A percentile compares a stretch with the other conserved stretches of the same genome.
These are phyloP conservation scores for Nanorana parkeri DNA, from an alignment of 2,113 vertebrate species.

Conservation along the genomic window DNA sequence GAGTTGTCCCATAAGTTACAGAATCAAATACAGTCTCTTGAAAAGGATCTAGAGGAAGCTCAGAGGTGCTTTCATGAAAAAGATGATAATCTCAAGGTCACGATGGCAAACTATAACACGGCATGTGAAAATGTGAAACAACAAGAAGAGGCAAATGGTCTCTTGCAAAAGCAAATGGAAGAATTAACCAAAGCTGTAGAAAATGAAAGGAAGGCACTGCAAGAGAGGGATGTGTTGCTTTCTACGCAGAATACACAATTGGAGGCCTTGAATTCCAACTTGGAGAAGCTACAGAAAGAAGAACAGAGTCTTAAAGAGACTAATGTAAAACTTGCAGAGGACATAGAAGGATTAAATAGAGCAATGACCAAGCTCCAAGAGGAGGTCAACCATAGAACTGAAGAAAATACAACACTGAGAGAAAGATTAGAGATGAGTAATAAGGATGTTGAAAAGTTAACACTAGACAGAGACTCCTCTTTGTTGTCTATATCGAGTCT, in stretches of 20 bases:
- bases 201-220: slow-evolving; percentile 64
- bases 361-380: slow-evolving; percentile 64
- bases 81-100: slow-evolving; percentile 66
- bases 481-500: slow-evolving; percentile 65
- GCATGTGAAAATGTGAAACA: slow-evolving; percentile 68
- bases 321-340: slow-evolving; percentile 62
- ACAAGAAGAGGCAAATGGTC: slow-evolving; percentile 69
- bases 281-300: slow-evolving; percentile 67
- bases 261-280: slow-evolving; percentile 60
- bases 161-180: slow-evolving; percentile 75
- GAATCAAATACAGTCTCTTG: slow-evolving; percentile 68
- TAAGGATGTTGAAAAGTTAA: slow-evolving; percentile 68
- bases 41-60: slow-evolving; percentile 67
- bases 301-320: slow-evolving; percentile 67
- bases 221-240: neutral
- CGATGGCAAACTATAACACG: slow-evolving; percentile 64
- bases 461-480: slow-evolving; percentile 65
- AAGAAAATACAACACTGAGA: slow-evolving; percentile 68
- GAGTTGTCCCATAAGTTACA: slow-evolving; percentile 66
- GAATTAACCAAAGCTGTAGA: slow-evolving; percentile 67
- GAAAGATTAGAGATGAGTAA: slow-evolving; percentile 69
- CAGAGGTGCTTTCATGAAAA: slow-evolving; percentile 64
- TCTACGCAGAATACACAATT: slow-evolving; percentile 65
- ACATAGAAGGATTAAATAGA: slow-evolving; percentile 69
- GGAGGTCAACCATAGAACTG: slow-evolving; percentile 69